Conservation (phyloP, 2,888 invertebrate genomes). For the Andrena dorsata region DNA sequence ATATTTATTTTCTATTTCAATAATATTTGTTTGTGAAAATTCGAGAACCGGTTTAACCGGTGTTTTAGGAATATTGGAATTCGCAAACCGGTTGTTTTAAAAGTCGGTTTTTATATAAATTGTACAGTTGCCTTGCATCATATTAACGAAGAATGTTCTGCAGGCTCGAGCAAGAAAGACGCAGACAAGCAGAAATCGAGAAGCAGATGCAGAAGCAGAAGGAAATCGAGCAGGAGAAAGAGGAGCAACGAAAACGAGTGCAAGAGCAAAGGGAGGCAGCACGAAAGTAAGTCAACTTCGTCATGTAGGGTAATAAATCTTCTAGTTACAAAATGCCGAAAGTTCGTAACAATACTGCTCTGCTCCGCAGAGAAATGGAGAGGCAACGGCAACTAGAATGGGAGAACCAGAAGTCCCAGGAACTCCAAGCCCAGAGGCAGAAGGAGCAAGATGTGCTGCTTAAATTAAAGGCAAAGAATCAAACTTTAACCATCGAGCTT, state of each 20-base stretch:
- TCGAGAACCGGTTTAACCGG: too few species aligned
- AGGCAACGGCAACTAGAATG: slow-evolving; percentile 97
- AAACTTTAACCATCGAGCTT: slow-evolving; percentile 92
- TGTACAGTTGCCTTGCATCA: neutral
- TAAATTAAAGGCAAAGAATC: slow-evolving; percentile 94
- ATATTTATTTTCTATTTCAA: too few species aligned
- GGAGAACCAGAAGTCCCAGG: slow-evolving; percentile 95
- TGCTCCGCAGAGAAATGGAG: slow-evolving; percentile 92
- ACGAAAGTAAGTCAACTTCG: slow-evolving; percentile 86
- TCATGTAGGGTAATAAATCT: neutral
- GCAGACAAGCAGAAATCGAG: slow-evolving; percentile 95
- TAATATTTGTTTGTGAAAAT: too few species aligned
- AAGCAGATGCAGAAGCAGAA: slow-evolving; percentile 92
- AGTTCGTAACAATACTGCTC: slow-evolving; percentile 18
- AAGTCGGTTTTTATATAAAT: too few species aligned
- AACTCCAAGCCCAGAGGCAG: slow-evolving; percentile 94
- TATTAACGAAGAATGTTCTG: neutral
- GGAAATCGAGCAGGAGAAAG: slow-evolving; percentile 90
- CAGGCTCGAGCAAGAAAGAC: slow-evolving; percentile 89
- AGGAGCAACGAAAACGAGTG: slow-evolving; percentile 92
- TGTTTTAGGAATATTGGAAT: too few species aligned
- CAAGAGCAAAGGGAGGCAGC: slow-evolving; percentile 93
- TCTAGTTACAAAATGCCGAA: neutral
- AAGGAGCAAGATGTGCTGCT: slow-evolving; percentile 94
- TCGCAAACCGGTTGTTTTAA: too few species aligned